Percentiles rank a stretch among this genome's conserved stretches.
Evolutionary conservation across 2,888 invertebrate species (phyloP).

Genomic region (Ypsolopha scabrella): DNA sequence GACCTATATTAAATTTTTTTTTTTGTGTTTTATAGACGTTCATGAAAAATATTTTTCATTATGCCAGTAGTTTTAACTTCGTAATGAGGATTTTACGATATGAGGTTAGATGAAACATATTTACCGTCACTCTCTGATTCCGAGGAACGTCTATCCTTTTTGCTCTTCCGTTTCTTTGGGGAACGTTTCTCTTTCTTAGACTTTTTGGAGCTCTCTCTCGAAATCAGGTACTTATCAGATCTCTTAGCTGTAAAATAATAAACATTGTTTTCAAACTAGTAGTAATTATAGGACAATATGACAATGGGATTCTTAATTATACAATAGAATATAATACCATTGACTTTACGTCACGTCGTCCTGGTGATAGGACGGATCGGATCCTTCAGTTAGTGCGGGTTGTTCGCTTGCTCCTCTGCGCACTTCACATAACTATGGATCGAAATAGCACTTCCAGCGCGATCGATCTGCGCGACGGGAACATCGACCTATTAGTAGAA

Average conservation of each 20-base stretch:
- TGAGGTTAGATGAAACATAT: neutral
- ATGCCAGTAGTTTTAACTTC: too few relatives aligned
- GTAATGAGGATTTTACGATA: too few relatives aligned
- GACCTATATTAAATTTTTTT: too few relatives aligned
- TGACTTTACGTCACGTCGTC: neutral
- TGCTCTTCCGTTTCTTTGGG: slow-evolving; percentile 77
- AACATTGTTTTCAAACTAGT: neutral
- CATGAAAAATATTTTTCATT: too few relatives aligned
- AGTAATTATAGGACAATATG: too few relatives aligned
- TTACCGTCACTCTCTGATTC: slow-evolving; percentile 65
- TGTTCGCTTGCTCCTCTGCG: too few relatives aligned
- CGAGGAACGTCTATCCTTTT: slow-evolving; percentile 48
- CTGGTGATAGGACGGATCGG: slow-evolving; percentile 31
- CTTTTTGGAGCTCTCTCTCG: slow-evolving; percentile 51
- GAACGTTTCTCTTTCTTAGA: slow-evolving; percentile 60
- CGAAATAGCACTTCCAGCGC: slow-evolving; percentile 87
- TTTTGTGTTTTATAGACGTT: too few relatives aligned
- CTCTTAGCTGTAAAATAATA: slow-evolving; percentile 66
- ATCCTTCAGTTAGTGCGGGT: slow-evolving; percentile 96
- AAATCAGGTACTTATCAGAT: slow-evolving; percentile 81
- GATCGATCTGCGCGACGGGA: slow-evolving; percentile 85
- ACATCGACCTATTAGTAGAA: slow-evolving; percentile 75
- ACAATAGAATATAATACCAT: neutral
- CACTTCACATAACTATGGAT: slow-evolving; percentile 77
- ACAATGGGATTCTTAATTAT: too few relatives aligned